phyloP scores from a whole-genome alignment of 2,113 vertebrate species.

The Telmatochromis sp. region DNA sequence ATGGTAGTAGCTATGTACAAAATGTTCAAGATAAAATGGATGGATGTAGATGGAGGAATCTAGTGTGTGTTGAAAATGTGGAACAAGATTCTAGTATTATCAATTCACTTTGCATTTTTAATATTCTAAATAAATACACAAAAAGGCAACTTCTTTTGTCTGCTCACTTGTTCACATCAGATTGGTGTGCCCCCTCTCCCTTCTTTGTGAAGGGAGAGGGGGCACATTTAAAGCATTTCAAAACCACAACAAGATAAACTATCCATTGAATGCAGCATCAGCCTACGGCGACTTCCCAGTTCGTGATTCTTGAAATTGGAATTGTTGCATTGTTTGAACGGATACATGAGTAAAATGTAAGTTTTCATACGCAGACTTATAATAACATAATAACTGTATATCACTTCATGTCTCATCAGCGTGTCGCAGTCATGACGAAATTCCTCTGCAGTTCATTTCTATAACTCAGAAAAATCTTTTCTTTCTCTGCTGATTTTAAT shows the following conservation, averaged over 20 bases:
- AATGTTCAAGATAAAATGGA: not conserved
- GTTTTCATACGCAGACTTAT: not conserved
- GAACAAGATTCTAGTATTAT: not conserved
- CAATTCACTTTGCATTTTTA: not conserved
- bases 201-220: not conserved
- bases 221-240: not conserved
- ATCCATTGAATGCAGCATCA: not conserved
- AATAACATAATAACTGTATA: not conserved
- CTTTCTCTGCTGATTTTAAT: not conserved
- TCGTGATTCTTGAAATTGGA: not conserved
- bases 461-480: not conserved
- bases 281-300: not conserved
- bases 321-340: not conserved
- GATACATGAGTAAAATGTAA: not conserved
- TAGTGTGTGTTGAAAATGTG: not conserved
- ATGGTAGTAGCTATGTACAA: not conserved
- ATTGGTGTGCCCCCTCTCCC: not conserved
- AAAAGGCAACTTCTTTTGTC: not conserved
- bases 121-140: not conserved
- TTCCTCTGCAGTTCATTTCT: not conserved
- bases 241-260: not conserved
- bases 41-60: not conserved
- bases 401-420: not conserved
- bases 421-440: not conserved
- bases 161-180: not conserved